Evolutionary conservation across 1,140 invertebrate species (phyloP), one percentile per base, ranked within the genome.

Genomic region (Drosophila kanapiae): DNA sequence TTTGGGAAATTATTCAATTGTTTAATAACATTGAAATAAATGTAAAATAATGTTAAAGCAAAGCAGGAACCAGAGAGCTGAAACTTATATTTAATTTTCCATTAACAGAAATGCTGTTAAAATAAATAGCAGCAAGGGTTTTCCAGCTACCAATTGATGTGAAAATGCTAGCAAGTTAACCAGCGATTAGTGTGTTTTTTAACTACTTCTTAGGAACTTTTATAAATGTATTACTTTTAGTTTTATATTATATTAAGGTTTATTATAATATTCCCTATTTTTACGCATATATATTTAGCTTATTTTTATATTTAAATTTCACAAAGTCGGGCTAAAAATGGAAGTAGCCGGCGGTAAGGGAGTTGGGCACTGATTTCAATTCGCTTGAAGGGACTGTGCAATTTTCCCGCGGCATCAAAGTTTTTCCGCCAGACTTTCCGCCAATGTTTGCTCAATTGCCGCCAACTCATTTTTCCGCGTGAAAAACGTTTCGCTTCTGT

Each of bases 401-500:
- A 7, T 51, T 64, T 42, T 14, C 40, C 40, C 0, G 27, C 27
- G 33, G 35, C 27, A 54, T 54, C 37, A 14, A 59, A 45, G 18
- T 35, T 63, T 33, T 35, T 33, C 31, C 40, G 1, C 13, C 13
- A n/a, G 31, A 63, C 63, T 47, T 47, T 31, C 13, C 13, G 6
- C 13, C 64, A 47, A 16, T 38, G 37, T 69, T 71, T 69, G 48
- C 49, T 16, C 48, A n/a, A 47, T 29, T 27, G 47, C 70, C 45
- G 47, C 56, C 33, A 72, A 72, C 56, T 74, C 54, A 60, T 72
- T 72, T 72, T 72, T 74, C 47, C 70, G 68, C 53, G 38, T 72
- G 70, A 72, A 40, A 45, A 33, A 33, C 10, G 7, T 47, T 48
- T 10, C 14, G 40, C n/a, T 35, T 68, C 6, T 69, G 64, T 48